Percentiles rank a stretch among this genome's conserved stretches.
Conservation (phyloP, 2,113 vertebrate species). For the Tauraco erythrolophus region DNA sequence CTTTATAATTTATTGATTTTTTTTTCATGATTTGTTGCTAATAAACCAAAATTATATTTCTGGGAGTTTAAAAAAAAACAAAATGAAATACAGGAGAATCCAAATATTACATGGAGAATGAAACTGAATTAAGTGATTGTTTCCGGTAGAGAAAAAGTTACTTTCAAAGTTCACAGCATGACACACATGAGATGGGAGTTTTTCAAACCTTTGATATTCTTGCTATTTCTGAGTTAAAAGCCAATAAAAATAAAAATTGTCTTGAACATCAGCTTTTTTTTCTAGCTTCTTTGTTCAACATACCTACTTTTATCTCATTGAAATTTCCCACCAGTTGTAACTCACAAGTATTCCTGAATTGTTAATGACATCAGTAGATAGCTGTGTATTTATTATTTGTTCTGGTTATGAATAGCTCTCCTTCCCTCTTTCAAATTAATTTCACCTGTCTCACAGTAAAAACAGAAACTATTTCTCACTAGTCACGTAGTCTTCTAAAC, state of each 20-base stretch:
- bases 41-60: background rate
- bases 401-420: background rate
- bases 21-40: background rate
- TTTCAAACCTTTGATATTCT: background rate
- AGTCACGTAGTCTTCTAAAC: background rate
- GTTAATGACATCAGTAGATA: background rate
- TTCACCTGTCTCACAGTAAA: background rate
- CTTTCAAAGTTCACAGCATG: background rate
- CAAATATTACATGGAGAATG: background rate
- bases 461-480: background rate
- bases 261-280: background rate
- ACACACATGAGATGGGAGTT: fast-evolving
- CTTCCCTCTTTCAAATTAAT: background rate
- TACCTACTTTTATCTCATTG: background rate
- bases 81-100: background rate
- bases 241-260: background rate
- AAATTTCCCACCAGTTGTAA: background rate
- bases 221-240: background rate
- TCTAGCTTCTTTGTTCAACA: background rate
- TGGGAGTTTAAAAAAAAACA: background rate
- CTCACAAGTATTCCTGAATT: background rate
- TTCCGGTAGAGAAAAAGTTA: background rate
- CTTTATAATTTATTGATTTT: background rate
- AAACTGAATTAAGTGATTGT: background rate
- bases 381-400: background rate